These are phyloP conservation scores for Adela reaumurella DNA, from an alignment of 2,888 invertebrate species.

Conservation along the genomic window DNA sequence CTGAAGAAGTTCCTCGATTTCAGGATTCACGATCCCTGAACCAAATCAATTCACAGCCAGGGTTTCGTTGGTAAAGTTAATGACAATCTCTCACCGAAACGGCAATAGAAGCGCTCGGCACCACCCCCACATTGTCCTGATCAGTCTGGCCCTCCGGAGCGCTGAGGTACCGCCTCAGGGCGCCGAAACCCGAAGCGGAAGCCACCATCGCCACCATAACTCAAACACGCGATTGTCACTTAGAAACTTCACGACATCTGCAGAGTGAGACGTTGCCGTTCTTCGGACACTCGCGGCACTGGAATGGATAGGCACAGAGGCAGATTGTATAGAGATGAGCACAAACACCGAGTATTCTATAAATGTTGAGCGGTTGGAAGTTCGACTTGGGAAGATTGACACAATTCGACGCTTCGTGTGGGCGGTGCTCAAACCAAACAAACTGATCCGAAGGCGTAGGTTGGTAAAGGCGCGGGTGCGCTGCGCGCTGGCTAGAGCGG, in stretches of 20 bases:
- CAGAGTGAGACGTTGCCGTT: neutral
- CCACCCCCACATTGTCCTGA: conserved; percentile 23
- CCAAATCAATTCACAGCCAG: too few relatives aligned
- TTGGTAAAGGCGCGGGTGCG: neutral
- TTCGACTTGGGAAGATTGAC: too few relatives aligned
- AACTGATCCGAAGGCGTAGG: conserved; percentile 3
- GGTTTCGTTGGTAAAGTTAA: neutral
- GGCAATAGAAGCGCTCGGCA: conserved; percentile 39
- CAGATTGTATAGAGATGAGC: too few relatives aligned
- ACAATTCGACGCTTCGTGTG: too few relatives aligned
- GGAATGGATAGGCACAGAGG: too few relatives aligned
- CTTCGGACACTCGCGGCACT: neutral
- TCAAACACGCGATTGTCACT: conserved; percentile 13
- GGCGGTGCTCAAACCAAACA: too few relatives aligned
- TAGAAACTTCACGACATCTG: neutral
- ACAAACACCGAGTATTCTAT: too few relatives aligned
- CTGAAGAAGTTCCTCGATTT: too few relatives aligned
- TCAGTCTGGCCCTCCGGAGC: conserved; percentile 38
- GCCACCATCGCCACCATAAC: conserved; percentile 50
- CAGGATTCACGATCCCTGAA: too few relatives aligned
- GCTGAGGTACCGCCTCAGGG: conserved; percentile 48
- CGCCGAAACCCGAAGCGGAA: conserved; percentile 50
- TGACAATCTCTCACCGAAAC: conserved; percentile 38
- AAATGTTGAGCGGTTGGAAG: too few relatives aligned
- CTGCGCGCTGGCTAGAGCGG: neutral